phyloP scores from a whole-genome alignment of 2,888 invertebrate genomes.

The Deilephila porcellus region DNA sequence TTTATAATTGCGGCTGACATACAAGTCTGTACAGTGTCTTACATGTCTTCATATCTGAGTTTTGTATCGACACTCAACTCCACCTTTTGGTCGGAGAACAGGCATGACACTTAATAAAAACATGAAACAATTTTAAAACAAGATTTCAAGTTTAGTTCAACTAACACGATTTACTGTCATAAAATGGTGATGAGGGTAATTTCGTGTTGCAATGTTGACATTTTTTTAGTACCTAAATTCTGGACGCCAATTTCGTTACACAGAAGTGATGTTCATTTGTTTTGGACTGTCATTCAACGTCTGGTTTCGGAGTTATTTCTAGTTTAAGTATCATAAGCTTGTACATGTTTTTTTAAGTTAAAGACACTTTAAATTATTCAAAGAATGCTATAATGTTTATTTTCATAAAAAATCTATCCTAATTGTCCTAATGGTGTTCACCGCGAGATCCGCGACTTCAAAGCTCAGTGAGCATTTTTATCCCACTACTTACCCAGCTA shows the following conservation, averaged over 20 bases:
- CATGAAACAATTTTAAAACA: constrained; percentile 22
- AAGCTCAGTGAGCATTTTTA: no score
- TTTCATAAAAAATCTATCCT: not conserved
- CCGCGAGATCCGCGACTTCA: no score
- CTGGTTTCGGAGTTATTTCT: constrained; percentile 4
- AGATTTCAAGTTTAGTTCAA: constrained; percentile 1
- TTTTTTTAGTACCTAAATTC: not conserved
- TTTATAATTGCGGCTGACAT: constrained; percentile 21
- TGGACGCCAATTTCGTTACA: not conserved
- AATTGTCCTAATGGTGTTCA: no score
- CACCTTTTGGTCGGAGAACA: constrained; percentile 18
- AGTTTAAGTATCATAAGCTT: not conserved
- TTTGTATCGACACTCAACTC: constrained; percentile 22
- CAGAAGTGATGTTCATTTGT: not conserved
- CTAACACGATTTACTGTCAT: not conserved
- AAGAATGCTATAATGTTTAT: not conserved
- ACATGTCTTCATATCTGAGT: constrained; percentile 23
- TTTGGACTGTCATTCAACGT: constrained; percentile 13
- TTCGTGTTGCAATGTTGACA: not conserved
- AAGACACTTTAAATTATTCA: not conserved
- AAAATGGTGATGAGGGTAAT: constrained; percentile 3
- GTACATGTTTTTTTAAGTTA: constrained; percentile 8
- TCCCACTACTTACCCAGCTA: no score
- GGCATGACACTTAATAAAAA: constrained; percentile 22
- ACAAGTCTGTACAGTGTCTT: constrained; percentile 12